phyloP scores from a whole-genome alignment of 2,888 invertebrate species.

The Pseudoips prasinana region DNA sequence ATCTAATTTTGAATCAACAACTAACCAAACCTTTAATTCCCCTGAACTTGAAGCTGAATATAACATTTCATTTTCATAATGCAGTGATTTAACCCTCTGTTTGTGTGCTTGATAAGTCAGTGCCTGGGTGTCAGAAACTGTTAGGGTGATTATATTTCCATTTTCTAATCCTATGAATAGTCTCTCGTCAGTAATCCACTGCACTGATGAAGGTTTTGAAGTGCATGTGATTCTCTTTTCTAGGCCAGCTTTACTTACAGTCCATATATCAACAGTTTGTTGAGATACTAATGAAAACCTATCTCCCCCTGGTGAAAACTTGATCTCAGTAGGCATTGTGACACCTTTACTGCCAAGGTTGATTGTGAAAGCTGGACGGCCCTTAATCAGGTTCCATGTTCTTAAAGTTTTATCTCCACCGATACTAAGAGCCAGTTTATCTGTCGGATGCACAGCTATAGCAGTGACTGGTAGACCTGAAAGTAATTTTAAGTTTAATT shows the following conservation, averaged over 20 bases:
- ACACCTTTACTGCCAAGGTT: conserved; percentile 88
- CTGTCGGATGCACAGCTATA: conserved; percentile 93
- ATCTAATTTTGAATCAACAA: conserved; percentile 56
- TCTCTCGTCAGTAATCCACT: conserved; percentile 85
- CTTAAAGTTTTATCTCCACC: conserved; percentile 91
- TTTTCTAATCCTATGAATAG: conserved; percentile 88
- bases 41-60: conserved; percentile 91
- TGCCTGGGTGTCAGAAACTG: conserved; percentile 75
- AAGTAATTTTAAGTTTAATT: conserved; percentile 18
- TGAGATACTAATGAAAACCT: conserved; percentile 89
- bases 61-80: conserved; percentile 78
- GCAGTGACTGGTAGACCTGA: conserved; percentile 85
- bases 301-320: conserved; percentile 90
- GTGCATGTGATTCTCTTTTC: conserved; percentile 85
- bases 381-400: conserved; percentile 97
- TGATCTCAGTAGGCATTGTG: conserved; percentile 72
- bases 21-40: conserved; percentile 88
- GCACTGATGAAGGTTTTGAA: conserved; percentile 86
- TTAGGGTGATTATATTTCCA: conserved; percentile 84
- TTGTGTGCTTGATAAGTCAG: conserved; percentile 80
- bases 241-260: conserved; percentile 88
- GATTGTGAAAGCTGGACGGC: conserved; percentile 93
- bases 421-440: conserved; percentile 93
- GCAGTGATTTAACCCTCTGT: conserved; percentile 86
- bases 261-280: conserved; percentile 90